Percentiles rank a stretch among this genome's conserved stretches.
Evolutionary conservation across 2,888 invertebrate genomes (phyloP).

Genomic region (Kryphioiulus occultus): DNA sequence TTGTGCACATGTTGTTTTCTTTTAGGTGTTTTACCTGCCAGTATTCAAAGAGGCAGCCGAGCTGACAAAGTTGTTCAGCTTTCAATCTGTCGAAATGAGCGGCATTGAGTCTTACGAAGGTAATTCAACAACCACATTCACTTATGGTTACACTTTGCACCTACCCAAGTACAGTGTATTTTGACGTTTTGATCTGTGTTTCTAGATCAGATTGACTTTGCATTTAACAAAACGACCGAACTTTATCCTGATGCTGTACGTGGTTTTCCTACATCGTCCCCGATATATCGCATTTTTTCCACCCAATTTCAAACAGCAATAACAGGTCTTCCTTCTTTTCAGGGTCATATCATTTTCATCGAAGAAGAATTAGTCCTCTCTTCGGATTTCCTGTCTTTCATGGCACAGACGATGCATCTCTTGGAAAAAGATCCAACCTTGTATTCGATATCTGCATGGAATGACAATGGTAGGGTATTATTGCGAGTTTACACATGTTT

Average conservation of each 20-base stretch:
- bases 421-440: constrained; percentile 62
- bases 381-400: constrained; percentile 65
- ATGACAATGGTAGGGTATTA: constrained; percentile 56
- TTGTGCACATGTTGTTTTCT: background rate
- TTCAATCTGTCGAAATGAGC: constrained; percentile 49
- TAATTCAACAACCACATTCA: background rate
- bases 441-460: constrained; percentile 64
- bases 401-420: constrained; percentile 63
- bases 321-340: constrained; percentile 37
- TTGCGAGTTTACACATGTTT: no score
- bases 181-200: background rate
- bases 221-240: constrained; percentile 58
- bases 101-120: constrained; percentile 45
- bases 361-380: constrained; percentile 66
- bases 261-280: background rate
- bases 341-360: constrained; percentile 64
- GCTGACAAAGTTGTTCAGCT: constrained; percentile 55
- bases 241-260: constrained; percentile 60
- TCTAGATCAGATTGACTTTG: constrained; percentile 61
- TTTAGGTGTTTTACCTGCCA: constrained; percentile 55
- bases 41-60: constrained; percentile 54
- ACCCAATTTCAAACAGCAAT: background rate
- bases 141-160: background rate
- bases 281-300: background rate
- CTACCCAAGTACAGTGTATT: background rate